phyloP scores from a whole-genome alignment of 2,797 vertebrate species.

The Heliangelus exortis region DNA sequence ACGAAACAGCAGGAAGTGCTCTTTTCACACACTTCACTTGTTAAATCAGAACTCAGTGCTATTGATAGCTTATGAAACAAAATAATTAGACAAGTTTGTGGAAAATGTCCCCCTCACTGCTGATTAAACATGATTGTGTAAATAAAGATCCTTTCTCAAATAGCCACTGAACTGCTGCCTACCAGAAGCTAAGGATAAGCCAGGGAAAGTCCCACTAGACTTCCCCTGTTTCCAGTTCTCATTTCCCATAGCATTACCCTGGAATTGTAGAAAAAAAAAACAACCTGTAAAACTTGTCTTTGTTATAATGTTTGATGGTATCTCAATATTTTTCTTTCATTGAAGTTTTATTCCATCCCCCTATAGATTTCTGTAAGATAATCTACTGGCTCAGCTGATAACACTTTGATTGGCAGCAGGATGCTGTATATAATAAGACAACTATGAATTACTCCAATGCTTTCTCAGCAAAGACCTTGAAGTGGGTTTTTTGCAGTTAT shows the following conservation, averaged over 20 bases:
- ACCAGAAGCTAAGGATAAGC: not conserved
- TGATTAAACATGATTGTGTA: not conserved
- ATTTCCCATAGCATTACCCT: not conserved
- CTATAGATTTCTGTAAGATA: not conserved
- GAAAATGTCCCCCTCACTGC: not conserved
- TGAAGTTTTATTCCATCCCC: not conserved
- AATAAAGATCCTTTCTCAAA: not conserved
- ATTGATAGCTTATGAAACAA: not conserved
- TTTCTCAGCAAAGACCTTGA: not conserved
- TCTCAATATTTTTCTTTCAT: not conserved
- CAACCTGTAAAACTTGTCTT: not conserved
- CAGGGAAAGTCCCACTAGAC: not conserved
- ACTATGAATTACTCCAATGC: not conserved
- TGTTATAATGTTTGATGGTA: not conserved
- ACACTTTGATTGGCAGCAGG: not conserved
- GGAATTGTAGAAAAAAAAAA: not conserved
- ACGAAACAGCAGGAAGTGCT: constrained; percentile 13
- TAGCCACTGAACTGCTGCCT: not conserved
- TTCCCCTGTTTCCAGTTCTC: not conserved
- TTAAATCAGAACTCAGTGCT: not conserved
- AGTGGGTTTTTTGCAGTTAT: not conserved
- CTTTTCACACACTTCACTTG: not conserved
- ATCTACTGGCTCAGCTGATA: not conserved
- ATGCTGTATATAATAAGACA: not conserved
- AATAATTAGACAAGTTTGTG: not conserved